A percentile compares a stretch with the other conserved stretches of the same genome.
phyloP scores from a whole-genome alignment of 2,888 invertebrate species.

The Spilosoma lubricipeda region DNA sequence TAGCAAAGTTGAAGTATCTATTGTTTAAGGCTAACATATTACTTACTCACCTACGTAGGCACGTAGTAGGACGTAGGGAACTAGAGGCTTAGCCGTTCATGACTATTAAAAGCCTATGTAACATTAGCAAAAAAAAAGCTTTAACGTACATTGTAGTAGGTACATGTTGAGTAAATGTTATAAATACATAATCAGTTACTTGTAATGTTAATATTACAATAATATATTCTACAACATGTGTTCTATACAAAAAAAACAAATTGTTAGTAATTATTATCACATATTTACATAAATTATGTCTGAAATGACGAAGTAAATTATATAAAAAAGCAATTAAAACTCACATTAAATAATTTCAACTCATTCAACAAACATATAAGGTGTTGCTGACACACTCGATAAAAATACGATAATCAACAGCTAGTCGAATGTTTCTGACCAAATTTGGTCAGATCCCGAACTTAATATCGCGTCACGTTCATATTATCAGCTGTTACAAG shows the following conservation, averaged over 20 bases:
- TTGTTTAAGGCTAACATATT: neutral
- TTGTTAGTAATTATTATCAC: slow-evolving; percentile 8
- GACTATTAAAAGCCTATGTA: neutral
- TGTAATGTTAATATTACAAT: neutral
- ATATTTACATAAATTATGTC: slow-evolving; percentile 35
- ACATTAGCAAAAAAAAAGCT: neutral
- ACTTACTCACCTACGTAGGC: neutral
- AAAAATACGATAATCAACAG: slow-evolving; percentile 46
- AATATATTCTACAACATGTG: slow-evolving; percentile 4
- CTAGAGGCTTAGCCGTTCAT: neutral
- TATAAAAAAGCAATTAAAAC: slow-evolving; percentile 2
- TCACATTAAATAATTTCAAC: slow-evolving; percentile 51
- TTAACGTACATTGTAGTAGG: neutral
- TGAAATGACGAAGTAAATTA: neutral
- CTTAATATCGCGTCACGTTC: slow-evolving; percentile 69
- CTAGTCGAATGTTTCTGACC: slow-evolving; percentile 59
- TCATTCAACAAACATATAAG: slow-evolving; percentile 47
- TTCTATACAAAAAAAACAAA: neutral
- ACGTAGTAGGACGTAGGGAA: no score
- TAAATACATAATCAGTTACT: neutral
- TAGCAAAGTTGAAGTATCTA: neutral
- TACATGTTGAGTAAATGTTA: neutral
- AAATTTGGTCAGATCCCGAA: slow-evolving; percentile 65
- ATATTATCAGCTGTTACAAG: slow-evolving; percentile 75
- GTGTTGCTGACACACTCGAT: slow-evolving; percentile 46